These are phyloP conservation scores for Colaptes auratus DNA, from an alignment of 2,113 vertebrate species.

Conservation along the genomic window DNA sequence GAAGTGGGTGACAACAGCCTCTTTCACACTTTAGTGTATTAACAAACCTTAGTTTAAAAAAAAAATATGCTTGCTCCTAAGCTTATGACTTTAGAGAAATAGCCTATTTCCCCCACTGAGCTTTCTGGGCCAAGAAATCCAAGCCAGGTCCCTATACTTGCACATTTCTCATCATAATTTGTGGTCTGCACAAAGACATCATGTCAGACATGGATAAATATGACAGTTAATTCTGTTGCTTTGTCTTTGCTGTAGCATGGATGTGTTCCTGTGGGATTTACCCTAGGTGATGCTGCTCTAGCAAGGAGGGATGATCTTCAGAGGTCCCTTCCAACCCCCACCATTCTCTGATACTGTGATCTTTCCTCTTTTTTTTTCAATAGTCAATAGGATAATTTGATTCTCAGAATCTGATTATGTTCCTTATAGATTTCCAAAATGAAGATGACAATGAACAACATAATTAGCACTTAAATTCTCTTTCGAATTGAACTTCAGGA, in stretches of 20 bases:
- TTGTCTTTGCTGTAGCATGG: not conserved
- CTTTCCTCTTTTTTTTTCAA: not conserved
- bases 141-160: fast-evolving
- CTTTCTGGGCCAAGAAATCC: not conserved
- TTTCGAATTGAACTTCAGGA: not conserved
- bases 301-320: too few relatives aligned
- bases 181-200: not conserved
- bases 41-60: not conserved
- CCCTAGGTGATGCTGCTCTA: too few relatives aligned
- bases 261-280: too few relatives aligned
- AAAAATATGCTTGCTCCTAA: not conserved
- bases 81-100: too few relatives aligned
- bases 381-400: not conserved
- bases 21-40: not conserved
- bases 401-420: not conserved
- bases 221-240: not conserved
- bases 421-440: not conserved
- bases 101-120: too few relatives aligned
- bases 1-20: not conserved
- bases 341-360: too few relatives aligned
- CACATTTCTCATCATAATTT: not conserved
- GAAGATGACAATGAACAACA: not conserved
- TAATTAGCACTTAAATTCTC: not conserved
- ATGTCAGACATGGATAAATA: not conserved
- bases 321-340: too few relatives aligned